Evolutionary conservation across 2,797 vertebrate species (phyloP).

Genomic region (Characodon lateralis): DNA sequence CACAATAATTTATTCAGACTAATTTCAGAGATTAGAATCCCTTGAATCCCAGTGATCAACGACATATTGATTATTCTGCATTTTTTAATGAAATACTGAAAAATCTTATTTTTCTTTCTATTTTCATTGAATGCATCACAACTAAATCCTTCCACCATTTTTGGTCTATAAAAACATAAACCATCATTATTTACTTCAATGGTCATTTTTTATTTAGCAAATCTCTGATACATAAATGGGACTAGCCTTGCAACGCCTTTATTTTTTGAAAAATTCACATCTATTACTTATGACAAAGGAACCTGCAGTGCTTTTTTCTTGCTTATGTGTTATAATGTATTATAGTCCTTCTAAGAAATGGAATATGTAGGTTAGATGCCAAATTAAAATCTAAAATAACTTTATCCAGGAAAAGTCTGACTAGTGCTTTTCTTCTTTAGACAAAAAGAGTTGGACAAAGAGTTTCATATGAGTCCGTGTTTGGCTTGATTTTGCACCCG

Average conservation of each 20-base stretch:
- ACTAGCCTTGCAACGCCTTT: neutral
- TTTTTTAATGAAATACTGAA: neutral
- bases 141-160: too few species aligned
- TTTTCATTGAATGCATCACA: too few species aligned
- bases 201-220: neutral
- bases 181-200: neutral
- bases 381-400: neutral
- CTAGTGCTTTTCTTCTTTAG: conserved; percentile 6
- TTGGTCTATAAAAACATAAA: neutral
- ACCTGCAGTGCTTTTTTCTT: neutral
- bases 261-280: neutral
- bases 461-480: conserved; percentile 15
- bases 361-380: neutral
- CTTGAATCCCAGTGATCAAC: neutral
- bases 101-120: neutral
- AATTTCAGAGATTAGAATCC: neutral
- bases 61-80: too few species aligned
- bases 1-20: neutral
- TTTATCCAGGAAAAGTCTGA: neutral
- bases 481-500: conserved; percentile 15
- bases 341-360: neutral
- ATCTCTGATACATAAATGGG: neutral
- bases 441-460: neutral
- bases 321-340: neutral
- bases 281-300: neutral